Percentiles rank a stretch among this genome's conserved stretches.
These are phyloP conservation scores for Cybosia mesomella DNA, from an alignment of 2,888 invertebrate species.

Conservation along the genomic window DNA sequence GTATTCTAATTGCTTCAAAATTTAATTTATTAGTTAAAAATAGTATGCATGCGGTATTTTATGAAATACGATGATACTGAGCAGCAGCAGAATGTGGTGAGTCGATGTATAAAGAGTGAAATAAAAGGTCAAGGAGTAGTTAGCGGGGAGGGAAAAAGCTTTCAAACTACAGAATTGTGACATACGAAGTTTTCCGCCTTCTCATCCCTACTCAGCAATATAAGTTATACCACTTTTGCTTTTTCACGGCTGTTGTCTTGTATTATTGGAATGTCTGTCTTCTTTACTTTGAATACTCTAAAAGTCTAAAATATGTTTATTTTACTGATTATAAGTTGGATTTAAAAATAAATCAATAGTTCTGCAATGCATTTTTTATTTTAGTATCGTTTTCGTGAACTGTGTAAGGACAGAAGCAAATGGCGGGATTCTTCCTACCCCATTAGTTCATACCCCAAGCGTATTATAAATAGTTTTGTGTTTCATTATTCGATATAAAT, in stretches of 20 bases:
- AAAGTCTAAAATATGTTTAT: too few species aligned
- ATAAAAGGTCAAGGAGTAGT: neutral
- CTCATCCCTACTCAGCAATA: neutral
- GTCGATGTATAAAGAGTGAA: neutral
- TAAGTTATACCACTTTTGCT: neutral
- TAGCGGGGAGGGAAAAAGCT: neutral
- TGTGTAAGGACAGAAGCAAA: neutral
- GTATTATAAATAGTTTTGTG: too few species aligned
- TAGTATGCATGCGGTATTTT: neutral
- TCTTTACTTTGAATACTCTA: neutral
- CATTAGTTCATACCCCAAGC: too few species aligned
- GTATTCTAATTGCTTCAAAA: too few species aligned
- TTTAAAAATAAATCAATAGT: too few species aligned
- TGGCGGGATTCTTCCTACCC: too few species aligned
- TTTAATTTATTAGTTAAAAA: neutral
- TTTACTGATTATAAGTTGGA: too few species aligned
- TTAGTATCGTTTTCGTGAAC: neutral
- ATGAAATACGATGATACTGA: neutral
- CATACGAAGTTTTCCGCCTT: neutral
- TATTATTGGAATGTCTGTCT: neutral
- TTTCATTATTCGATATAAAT: too few species aligned
- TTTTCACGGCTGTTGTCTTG: neutral
- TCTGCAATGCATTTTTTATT: neutral
- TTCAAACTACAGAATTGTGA: neutral
- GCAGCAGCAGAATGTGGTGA: neutral